phyloP scores from a whole-genome alignment of 2,113 vertebrate genomes.

The Prolemur simus region DNA sequence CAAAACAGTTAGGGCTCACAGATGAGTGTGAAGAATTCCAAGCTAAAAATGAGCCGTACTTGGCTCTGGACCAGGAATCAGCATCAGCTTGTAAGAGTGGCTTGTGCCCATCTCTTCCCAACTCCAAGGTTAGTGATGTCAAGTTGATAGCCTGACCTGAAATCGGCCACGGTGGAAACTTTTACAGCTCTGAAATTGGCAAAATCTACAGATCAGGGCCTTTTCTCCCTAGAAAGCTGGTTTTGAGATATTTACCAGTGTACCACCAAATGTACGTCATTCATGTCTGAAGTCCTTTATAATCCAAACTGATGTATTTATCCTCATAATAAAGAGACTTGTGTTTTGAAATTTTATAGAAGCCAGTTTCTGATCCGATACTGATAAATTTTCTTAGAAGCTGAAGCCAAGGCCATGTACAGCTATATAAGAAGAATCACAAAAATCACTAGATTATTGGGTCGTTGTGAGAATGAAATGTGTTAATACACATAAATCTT shows the following conservation, averaged over 20 bases:
- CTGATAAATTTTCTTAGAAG: background rate
- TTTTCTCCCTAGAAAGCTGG: background rate
- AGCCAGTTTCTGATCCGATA: background rate
- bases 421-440: background rate
- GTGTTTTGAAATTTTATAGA: background rate
- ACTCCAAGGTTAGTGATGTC: background rate
- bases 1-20: background rate
- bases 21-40: background rate
- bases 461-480: background rate
- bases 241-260: background rate
- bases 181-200: background rate
- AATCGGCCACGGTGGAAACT: background rate
- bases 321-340: background rate
- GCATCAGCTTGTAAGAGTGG: background rate
- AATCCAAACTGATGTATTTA: background rate
- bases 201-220: background rate
- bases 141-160: background rate
- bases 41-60: background rate
- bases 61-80: background rate
- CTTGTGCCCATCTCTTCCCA: background rate
- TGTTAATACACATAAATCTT: background rate
- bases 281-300: background rate
- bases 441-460: background rate
- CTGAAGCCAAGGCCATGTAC: background rate
- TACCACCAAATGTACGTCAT: background rate